Percentiles rank a stretch among this genome's conserved stretches.
These are phyloP conservation scores for Platycheirus albimanus DNA, from an alignment of 2,888 invertebrate genomes.

Conservation along the genomic window DNA sequence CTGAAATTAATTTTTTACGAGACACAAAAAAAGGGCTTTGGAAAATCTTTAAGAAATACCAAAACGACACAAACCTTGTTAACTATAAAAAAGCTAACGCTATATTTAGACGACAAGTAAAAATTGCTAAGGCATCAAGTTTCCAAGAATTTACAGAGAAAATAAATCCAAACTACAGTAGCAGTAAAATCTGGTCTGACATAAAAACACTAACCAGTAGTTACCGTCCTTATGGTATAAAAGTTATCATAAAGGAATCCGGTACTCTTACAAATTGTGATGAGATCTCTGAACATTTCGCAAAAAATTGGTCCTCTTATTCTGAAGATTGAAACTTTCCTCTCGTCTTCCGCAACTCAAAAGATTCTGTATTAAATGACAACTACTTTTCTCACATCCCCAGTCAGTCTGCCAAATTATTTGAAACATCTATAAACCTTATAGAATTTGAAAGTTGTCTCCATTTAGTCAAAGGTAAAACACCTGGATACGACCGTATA, in stretches of 20 bases:
- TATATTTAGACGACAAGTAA: background rate
- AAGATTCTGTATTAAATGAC: no score
- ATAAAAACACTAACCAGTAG: background rate
- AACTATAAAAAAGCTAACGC: constrained; percentile 5
- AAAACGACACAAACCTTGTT: background rate
- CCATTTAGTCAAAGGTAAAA: background rate
- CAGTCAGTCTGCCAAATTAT: no score
- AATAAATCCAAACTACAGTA: background rate
- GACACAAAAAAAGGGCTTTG: background rate
- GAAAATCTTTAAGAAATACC: constrained; percentile 4
- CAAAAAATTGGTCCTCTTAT: background rate
- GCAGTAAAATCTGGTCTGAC: background rate
- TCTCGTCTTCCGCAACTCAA: no score
- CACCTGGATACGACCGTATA: background rate
- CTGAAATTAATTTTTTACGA: background rate
- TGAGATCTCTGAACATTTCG: constrained; percentile 1
- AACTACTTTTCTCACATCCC: no score
- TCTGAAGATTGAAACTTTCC: background rate
- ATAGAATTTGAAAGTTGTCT: constrained; percentile 3
- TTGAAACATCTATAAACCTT: no score
- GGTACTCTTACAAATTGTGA: background rate
- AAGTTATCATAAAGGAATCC: background rate
- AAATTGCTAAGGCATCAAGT: background rate
- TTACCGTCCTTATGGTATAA: background rate
- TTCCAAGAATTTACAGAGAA: background rate